Conservation (phyloP, 2,888 invertebrate species). For the Ectemnius lituratus region DNA sequence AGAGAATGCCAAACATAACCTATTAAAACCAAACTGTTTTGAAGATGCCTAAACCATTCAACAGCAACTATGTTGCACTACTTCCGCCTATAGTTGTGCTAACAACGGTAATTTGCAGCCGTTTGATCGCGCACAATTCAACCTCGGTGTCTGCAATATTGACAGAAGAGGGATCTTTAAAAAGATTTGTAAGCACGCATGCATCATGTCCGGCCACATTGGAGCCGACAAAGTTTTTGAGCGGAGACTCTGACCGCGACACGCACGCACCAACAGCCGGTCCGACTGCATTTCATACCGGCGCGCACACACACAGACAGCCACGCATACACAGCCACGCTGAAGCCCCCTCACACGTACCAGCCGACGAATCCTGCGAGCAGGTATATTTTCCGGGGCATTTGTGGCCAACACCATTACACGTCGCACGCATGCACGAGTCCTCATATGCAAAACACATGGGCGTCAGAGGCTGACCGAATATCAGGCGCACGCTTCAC, state of each 20-base stretch:
- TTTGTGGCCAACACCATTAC: slow-evolving; percentile 30
- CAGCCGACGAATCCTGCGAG: slow-evolving; percentile 10
- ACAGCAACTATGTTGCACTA: too few species aligned
- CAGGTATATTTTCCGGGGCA: not conserved
- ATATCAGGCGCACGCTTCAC: slow-evolving; percentile 17
- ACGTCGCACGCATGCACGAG: slow-evolving; percentile 15
- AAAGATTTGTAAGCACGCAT: slow-evolving; percentile 32
- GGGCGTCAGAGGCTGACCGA: slow-evolving; percentile 19
- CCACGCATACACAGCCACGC: not conserved
- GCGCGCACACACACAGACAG: slow-evolving; percentile 22
- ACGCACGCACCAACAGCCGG: slow-evolving; percentile 61
- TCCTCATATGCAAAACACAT: slow-evolving; percentile 60
- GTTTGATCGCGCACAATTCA: too few species aligned
- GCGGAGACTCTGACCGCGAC: slow-evolving; percentile 20
- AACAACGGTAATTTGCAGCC: too few species aligned
- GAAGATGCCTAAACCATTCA: too few species aligned
- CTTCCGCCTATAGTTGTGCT: too few species aligned
- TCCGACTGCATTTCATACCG: slow-evolving; percentile 69
- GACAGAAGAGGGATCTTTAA: slow-evolving; percentile 12
- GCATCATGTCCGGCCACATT: slow-evolving; percentile 31
- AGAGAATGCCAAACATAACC: too few species aligned
- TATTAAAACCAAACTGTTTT: too few species aligned
- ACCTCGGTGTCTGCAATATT: too few species aligned
- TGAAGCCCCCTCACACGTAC: too few species aligned
- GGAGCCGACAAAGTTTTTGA: slow-evolving; percentile 49